phyloP scores from a whole-genome alignment of 2,113 vertebrate genomes.

The Gila orcuttii region DNA sequence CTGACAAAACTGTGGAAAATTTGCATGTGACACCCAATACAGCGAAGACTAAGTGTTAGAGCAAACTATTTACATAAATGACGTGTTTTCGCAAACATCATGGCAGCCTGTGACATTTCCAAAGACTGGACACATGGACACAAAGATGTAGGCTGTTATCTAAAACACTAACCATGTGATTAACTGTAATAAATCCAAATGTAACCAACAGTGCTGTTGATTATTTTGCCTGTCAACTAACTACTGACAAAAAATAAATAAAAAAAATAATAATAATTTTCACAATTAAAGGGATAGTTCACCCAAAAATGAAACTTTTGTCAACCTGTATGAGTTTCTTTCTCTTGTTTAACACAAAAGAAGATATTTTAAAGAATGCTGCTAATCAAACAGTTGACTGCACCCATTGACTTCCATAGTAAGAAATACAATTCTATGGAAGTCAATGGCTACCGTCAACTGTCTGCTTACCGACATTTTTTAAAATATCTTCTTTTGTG shows the following conservation, averaged over 20 bases:
- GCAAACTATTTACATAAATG: slow-evolving; percentile 17
- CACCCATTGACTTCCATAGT: no score
- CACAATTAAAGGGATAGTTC: neutral
- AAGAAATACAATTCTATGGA: no score
- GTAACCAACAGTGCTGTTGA: slow-evolving; percentile 9
- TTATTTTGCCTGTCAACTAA: neutral
- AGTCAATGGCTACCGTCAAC: no score
- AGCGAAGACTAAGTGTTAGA: slow-evolving; percentile 17
- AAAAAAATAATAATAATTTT: neutral
- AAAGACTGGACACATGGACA: slow-evolving; percentile 17
- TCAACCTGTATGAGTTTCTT: no score
- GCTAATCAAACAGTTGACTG: no score
- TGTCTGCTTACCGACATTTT: no score
- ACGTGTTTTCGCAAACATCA: slow-evolving; percentile 16
- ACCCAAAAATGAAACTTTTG: no score
- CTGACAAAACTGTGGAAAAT: neutral
- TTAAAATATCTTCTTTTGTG: no score
- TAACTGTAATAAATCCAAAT: slow-evolving; percentile 13
- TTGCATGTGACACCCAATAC: slow-evolving; percentile 13
- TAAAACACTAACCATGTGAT: neutral
- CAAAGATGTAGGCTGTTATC: neutral
- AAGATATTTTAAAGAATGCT: no score
- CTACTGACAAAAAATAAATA: neutral
- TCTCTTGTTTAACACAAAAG: no score
- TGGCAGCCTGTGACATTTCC: slow-evolving; percentile 27